Evolutionary conservation across 2,888 invertebrate genomes (phyloP).

Genomic region (Cacoxenus indagator): DNA sequence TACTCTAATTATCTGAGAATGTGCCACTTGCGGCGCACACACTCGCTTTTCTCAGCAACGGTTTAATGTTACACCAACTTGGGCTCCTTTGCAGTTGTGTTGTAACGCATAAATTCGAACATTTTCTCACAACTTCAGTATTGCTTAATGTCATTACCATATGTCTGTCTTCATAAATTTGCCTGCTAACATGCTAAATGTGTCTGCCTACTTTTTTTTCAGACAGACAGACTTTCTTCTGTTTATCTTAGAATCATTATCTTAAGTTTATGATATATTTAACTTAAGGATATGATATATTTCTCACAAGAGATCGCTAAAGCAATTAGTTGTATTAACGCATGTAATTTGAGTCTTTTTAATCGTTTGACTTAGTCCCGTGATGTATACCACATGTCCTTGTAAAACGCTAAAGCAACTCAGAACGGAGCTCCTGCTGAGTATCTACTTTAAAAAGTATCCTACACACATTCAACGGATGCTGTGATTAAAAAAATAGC

Average conservation of each 20-base stretch:
- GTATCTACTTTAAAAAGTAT: too few species aligned
- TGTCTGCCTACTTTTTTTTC: slow-evolving; percentile 17
- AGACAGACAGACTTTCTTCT: neutral
- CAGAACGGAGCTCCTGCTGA: neutral
- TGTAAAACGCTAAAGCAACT: neutral
- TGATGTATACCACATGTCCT: slow-evolving; percentile 12
- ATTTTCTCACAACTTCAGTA: slow-evolving; percentile 13
- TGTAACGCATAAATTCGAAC: neutral
- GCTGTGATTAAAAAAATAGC: slow-evolving; percentile 1
- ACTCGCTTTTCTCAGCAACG: neutral
- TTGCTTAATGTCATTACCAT: neutral
- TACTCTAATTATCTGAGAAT: slow-evolving; percentile 22
- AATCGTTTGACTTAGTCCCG: neutral
- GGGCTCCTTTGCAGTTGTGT: neutral
- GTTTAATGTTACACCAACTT: neutral
- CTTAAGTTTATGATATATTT: neutral
- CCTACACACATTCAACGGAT: slow-evolving; percentile 2
- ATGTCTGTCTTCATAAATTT: slow-evolving; percentile 2
- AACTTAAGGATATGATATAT: slow-evolving; percentile 22
- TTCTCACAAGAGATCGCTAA: slow-evolving; percentile 58
- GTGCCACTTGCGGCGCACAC: slow-evolving; percentile 19
- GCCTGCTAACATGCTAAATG: neutral
- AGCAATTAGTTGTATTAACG: slow-evolving; percentile 62
- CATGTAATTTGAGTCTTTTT: slow-evolving; percentile 48
- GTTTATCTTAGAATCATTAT: neutral